A percentile compares a stretch with the other conserved stretches of the same genome.
phyloP scores from a whole-genome alignment of 2,888 invertebrate species.

The Byasa hedistus region DNA sequence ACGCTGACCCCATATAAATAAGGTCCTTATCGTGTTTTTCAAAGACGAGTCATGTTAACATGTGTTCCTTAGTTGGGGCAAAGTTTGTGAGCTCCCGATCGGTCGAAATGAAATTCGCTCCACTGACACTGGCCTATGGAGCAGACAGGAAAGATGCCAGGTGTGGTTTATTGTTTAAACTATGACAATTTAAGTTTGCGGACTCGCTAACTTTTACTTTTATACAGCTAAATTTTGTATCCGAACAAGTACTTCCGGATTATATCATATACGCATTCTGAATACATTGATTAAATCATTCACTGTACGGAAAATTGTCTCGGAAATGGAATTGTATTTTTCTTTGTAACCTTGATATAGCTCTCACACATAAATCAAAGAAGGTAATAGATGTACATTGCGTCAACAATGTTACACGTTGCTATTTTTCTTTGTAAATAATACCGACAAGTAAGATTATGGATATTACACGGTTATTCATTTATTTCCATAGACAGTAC shows the following conservation, averaged over 20 bases:
- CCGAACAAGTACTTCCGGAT: slow-evolving; percentile 10
- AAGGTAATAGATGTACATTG: slow-evolving; percentile 18
- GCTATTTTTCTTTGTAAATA: slow-evolving; percentile 22
- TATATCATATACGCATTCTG: slow-evolving; percentile 3
- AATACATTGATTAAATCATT: slow-evolving; percentile 18
- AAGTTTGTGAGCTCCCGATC: slow-evolving; percentile 59
- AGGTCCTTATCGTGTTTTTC: slow-evolving; percentile 75
- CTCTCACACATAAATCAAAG: slow-evolving; percentile 19
- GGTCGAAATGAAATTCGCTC: slow-evolving; percentile 73
- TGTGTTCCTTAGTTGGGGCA: slow-evolving; percentile 64
- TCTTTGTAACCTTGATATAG: slow-evolving; percentile 8
- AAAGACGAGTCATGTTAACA: slow-evolving; percentile 75
- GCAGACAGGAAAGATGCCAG: slow-evolving; percentile 48
- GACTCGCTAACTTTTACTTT: slow-evolving; percentile 16
- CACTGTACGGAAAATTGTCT: slow-evolving; percentile 11
- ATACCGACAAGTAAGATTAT: not conserved
- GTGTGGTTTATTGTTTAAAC: slow-evolving; percentile 53
- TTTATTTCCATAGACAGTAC: not conserved
- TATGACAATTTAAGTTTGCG: slow-evolving; percentile 34
- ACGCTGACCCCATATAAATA: slow-evolving; percentile 78
- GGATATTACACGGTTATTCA: not conserved
- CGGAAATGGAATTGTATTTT: slow-evolving; percentile 11
- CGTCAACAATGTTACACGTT: slow-evolving; percentile 12
- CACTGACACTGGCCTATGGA: slow-evolving; percentile 56
- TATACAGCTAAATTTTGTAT: slow-evolving; percentile 5